Base-by-base conservation (phyloP, 2,113 vertebrate species). In the Macroglossus sobrinus region DNA sequence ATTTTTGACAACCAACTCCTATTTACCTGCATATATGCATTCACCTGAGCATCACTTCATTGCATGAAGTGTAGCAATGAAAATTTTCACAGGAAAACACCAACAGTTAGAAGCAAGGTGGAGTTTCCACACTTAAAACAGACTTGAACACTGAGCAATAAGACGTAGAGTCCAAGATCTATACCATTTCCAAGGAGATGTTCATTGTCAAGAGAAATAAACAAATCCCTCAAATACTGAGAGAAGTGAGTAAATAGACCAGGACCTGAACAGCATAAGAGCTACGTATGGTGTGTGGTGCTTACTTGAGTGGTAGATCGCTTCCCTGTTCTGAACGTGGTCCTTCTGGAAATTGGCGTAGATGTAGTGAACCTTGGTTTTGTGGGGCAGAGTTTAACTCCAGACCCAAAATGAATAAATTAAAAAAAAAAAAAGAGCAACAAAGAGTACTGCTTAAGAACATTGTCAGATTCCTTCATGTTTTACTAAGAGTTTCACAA, bases 341-440 rank as follows among this genome's bases (percentile, higher is more conserved):
- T 99, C 99, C 94, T 99, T 99, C 97, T 99, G 98, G 96, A 99
- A 99, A 98, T 99, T 99, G 98, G 99, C 99, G 0, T 99, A 99
- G 99, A 99, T 99, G 98, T 99, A 99, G 97, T 99, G 99, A 72
- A 99, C 99, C 98, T 99, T 99, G 98, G 99, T 99, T 0, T 99
- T 99, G 98, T 99, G 99, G 91, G 99, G 99, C 96, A 99, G 98
- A 76, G 99, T 99, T 98, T 99, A 97, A 99, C 99, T 78, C 99
- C 99, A 94, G 99, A 99, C 98, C 99, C 99, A 97, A 30, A 7
- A 66, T 94, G 94, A 59, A 75, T 47, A 72, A 3, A 26, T 74
- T 14, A 2, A 13, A 61, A 55, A 55, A 24, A 64, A 61, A 12
- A 90, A 50, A 93, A 55, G 13, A 63, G 8, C 24, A 91, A 57